phyloP scores from a whole-genome alignment of 2,888 invertebrate species.

The Lepeophtheirus nordmannii region DNA sequence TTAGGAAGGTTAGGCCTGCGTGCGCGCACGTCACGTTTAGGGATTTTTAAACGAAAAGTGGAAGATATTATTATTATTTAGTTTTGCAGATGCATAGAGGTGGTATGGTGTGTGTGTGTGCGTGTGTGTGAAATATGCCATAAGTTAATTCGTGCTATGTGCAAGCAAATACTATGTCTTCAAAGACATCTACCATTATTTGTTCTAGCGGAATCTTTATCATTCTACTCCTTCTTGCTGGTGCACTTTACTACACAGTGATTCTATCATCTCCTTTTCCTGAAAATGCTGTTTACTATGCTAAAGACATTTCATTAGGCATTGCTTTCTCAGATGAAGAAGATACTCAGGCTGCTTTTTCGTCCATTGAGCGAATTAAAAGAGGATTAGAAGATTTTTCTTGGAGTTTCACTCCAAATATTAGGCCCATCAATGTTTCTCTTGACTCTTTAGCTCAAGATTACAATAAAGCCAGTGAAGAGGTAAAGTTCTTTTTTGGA shows the following conservation, averaged over 20 bases:
- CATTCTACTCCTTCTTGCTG: neutral
- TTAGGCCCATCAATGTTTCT: neutral
- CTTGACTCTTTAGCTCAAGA: neutral
- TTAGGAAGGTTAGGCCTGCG: too few relatives aligned
- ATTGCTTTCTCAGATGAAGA: neutral
- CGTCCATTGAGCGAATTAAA: neutral
- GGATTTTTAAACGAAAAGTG: too few relatives aligned
- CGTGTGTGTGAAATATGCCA: too few relatives aligned
- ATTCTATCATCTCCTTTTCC: conserved; percentile 2
- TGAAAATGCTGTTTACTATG: too few relatives aligned
- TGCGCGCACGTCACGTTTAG: too few relatives aligned
- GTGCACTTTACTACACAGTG: neutral
- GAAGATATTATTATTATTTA: too few relatives aligned
- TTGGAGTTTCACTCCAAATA: neutral
- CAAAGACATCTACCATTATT: neutral
- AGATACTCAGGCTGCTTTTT: neutral
- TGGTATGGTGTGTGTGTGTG: too few relatives aligned
- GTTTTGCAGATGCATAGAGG: too few relatives aligned
- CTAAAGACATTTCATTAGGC: neutral
- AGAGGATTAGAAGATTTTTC: neutral
- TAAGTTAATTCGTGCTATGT: too few relatives aligned
- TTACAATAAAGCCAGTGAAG: neutral
- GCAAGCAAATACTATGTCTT: neutral
- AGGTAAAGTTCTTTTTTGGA: neutral
- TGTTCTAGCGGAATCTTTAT: neutral